phyloP scores from a whole-genome alignment of 2,113 vertebrate genomes.

The Todiramphus saurophagus region DNA sequence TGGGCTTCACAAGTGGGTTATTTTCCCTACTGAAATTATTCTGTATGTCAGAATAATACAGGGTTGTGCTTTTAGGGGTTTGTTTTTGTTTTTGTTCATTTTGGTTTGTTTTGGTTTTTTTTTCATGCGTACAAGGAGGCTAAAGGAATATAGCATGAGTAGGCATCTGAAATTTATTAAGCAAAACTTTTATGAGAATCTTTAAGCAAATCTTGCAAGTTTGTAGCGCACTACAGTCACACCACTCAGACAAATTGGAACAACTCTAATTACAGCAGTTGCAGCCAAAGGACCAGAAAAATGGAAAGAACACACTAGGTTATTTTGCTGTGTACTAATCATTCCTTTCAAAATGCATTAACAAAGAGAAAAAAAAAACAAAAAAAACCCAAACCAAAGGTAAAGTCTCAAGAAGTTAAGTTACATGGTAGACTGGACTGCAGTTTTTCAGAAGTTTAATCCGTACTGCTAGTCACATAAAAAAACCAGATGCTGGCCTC shows the following conservation, averaged over 20 bases:
- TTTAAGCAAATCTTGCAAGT: background rate
- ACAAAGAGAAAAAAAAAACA: background rate
- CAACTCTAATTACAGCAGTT: background rate
- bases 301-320: background rate
- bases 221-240: background rate
- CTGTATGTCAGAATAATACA: background rate
- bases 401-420: conserved; percentile 20
- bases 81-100: background rate
- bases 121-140: background rate
- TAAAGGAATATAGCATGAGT: background rate
- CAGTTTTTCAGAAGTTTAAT: conserved; percentile 71
- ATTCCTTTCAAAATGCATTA: conserved; percentile 28
- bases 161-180: background rate
- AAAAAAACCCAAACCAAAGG: background rate
- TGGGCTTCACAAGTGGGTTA: background rate
- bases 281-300: background rate
- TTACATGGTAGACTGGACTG: background rate
- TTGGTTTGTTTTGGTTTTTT: background rate
- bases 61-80: background rate
- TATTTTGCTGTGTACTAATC: background rate
- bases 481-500: conserved; percentile 55
- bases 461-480: conserved; percentile 52
- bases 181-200: background rate
- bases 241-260: background rate
- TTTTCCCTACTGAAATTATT: conserved; percentile 33